phyloP scores from a whole-genome alignment of 1,140 invertebrate species.

The Pectinophora gossypiella region DNA sequence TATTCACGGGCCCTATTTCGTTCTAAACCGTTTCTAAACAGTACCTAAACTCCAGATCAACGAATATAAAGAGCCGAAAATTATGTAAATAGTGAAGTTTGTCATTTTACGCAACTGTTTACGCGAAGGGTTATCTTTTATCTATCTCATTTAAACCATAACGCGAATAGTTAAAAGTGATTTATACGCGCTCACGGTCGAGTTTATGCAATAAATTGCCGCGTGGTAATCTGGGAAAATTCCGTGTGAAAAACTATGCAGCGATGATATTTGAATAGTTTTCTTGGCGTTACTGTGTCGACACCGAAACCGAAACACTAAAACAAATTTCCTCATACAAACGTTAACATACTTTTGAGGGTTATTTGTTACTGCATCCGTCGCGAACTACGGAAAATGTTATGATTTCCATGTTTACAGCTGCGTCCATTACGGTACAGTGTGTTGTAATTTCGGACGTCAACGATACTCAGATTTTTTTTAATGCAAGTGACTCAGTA shows the following conservation, averaged over 20 bases:
- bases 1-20: too few relatives aligned
- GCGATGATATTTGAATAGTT: not conserved
- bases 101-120: too few relatives aligned
- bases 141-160: too few relatives aligned
- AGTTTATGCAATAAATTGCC: too few relatives aligned
- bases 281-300: not conserved
- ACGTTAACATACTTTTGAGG: slow-evolving; percentile 30
- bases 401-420: slow-evolving; percentile 26
- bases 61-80: too few relatives aligned
- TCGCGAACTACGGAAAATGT: slow-evolving; percentile 22
- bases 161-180: too few relatives aligned
- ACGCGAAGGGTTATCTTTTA: too few relatives aligned
- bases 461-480: too few relatives aligned
- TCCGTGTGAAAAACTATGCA: not conserved
- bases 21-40: too few relatives aligned
- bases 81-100: too few relatives aligned
- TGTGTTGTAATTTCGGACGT: slow-evolving; percentile 17
- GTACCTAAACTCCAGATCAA: too few relatives aligned
- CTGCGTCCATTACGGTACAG: slow-evolving; percentile 21
- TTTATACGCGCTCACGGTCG: not conserved
- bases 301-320: slow-evolving; percentile 19
- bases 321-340: slow-evolving; percentile 39
- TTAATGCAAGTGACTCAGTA: too few relatives aligned
- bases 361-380: slow-evolving; percentile 22
- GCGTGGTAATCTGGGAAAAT: not conserved